Evolutionary conservation across 2,797 vertebrate genomes (phyloP), one percentile per base, ranked within the genome.

Genomic region (Danionella dracula): DNA sequence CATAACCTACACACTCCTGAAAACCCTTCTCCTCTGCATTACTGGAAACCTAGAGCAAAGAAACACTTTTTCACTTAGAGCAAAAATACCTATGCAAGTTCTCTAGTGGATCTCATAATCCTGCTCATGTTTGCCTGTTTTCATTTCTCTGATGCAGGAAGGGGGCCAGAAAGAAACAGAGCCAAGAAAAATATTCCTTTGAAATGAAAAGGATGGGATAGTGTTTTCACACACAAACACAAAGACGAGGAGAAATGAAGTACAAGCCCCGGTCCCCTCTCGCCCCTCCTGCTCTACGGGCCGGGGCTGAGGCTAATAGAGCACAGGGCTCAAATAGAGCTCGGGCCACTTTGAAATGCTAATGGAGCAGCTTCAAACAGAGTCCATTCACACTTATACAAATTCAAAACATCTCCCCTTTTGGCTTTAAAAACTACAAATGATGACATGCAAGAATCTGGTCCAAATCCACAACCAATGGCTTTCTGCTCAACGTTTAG

Each of bases 291-390:
- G 90, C 88, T 87, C 90, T 83, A 90, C 87, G 88, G 85, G 88
- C 91, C 90, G 88, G 86, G 87, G 66, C 81, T 88, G 86, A 89
- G 91, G 90, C 88, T 89, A 91, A 90, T 89, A 87, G 87, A 85
- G 92, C 84, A 78, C 87, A 83, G 86, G 82, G 82, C 87, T 91
- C 92, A 94, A 88, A 76, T 77, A 82, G 79, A 86, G 85, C 88
- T 87, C 79, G 83, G 86, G 81, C 89, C 88, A 90, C 94, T 97
- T 95, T 96, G 92, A 96, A 93, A 94, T 97, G 93, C 87, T 93
- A 95, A 97, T 95, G 50, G 65, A 38, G 61, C 84, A 82, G 89
- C 88, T 90, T 91, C 90, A 91, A 95, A 93, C 91, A 89, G 87
- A 89, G 93, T 91, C 90, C 93, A 93, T 92, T 92, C 91, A 88